Conservation (phyloP, 2,113 vertebrate species). For the Rhinoderma darwinii region DNA sequence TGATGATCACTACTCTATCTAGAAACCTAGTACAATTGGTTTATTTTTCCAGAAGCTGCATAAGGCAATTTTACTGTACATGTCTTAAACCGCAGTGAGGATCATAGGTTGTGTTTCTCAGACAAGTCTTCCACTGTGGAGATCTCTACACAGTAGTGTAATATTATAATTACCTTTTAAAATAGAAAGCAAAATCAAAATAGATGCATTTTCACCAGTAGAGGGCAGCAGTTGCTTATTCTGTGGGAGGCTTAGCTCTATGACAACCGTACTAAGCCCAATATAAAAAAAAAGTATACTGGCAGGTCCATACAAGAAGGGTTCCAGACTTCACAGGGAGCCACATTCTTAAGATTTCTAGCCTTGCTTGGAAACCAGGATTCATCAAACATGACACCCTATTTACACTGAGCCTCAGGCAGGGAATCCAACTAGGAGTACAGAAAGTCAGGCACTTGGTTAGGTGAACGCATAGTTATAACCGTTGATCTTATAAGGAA, state of each 20-base stretch:
- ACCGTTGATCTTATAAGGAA: slow-evolving; percentile 33
- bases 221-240: slow-evolving; percentile 9
- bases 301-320: slow-evolving; percentile 52
- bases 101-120: too few relatives aligned
- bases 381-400: slow-evolving; percentile 42
- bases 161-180: neutral
- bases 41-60: too few relatives aligned
- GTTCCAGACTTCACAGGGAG: slow-evolving; percentile 36
- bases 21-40: too few relatives aligned
- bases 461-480: neutral
- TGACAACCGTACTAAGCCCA: neutral
- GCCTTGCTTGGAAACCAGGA: slow-evolving; percentile 42
- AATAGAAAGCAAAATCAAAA: neutral
- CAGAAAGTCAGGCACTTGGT: neutral
- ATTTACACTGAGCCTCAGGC: slow-evolving; percentile 40
- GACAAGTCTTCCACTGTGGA: too few relatives aligned
- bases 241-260: neutral
- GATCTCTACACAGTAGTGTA: neutral
- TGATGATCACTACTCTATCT: too few relatives aligned
- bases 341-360: slow-evolving; percentile 46
- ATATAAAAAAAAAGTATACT: neutral
- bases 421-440: neutral
- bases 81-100: too few relatives aligned
- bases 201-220: slow-evolving; percentile 1
- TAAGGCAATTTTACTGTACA: too few relatives aligned